Percentiles rank a stretch among this genome's conserved stretches.
These are phyloP conservation scores for Fragariocoptes setiger DNA, from an alignment of 1,140 invertebrate genomes.

Conservation along the genomic window DNA sequence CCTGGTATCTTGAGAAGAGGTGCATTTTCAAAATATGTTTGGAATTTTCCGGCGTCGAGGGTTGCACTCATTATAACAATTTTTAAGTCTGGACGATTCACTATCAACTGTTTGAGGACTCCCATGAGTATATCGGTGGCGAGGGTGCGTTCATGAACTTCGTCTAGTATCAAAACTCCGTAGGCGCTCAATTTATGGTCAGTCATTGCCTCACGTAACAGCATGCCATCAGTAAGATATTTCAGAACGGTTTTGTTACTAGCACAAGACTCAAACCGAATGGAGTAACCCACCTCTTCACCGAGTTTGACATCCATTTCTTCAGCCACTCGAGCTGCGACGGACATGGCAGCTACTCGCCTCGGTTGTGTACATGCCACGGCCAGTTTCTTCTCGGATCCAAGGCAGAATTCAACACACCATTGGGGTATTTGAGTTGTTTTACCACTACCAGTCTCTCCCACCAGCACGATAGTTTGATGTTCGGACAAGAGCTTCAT, in stretches of 20 bases:
- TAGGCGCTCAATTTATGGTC: constrained; percentile 89
- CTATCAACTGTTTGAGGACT: constrained; percentile 82
- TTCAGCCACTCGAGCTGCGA: constrained; percentile 84
- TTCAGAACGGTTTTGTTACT: constrained; percentile 61
- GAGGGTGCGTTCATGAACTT: constrained; percentile 91
- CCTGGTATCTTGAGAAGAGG: constrained; percentile 95
- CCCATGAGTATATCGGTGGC: constrained; percentile 98
- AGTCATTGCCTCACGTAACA: constrained; percentile 91
- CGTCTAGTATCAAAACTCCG: constrained; percentile 72
- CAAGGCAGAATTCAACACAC: constrained; percentile 60
- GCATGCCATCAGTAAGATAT: constrained; percentile 99
- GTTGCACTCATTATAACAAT: constrained; percentile 98
- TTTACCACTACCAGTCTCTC: constrained; percentile 86
- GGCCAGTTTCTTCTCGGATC: constrained; percentile 31
- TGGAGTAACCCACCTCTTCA: constrained; percentile 94
- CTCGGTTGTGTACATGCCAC: constrained; percentile 92
- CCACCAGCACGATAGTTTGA: constrained; percentile 70
- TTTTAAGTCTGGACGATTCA: constrained; percentile 71
- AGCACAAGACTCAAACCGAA: constrained; percentile 97
- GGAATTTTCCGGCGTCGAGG: constrained; percentile 96
- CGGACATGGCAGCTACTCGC: constrained; percentile 92
- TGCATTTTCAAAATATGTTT: constrained; percentile 87
- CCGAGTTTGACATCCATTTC: constrained; percentile 94
- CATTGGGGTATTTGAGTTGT: constrained; percentile 59
- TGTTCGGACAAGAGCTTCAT: constrained; percentile 59